Conservation (phyloP, 92 coral and sea anemone genomes). For the Pocillopora grandis region DNA sequence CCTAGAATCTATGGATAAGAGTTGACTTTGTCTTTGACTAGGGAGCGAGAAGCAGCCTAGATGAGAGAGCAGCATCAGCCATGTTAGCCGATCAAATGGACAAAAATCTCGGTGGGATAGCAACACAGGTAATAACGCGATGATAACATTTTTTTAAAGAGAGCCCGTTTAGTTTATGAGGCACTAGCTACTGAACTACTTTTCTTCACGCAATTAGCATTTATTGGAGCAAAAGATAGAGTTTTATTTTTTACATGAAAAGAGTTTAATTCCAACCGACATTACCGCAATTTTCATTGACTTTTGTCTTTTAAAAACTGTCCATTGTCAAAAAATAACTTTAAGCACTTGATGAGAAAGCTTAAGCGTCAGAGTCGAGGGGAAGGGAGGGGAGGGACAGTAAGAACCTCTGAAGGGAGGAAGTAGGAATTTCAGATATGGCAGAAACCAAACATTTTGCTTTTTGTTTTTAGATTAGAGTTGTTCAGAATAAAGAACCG, state of each 20-base stretch:
- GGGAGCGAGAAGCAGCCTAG: conserved; percentile 83
- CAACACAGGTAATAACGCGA: conserved; percentile 67
- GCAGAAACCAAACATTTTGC: background rate
- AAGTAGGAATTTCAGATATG: background rate
- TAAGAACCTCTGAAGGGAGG: too few relatives aligned
- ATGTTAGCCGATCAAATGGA: conserved; percentile 88
- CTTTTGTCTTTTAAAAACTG: too few relatives aligned
- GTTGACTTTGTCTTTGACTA: conserved; percentile 3
- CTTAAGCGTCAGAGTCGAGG: too few relatives aligned
- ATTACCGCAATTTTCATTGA: too few relatives aligned
- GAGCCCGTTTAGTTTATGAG: too few relatives aligned
- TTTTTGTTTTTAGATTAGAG: conserved; percentile 60
- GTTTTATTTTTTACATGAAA: too few relatives aligned
- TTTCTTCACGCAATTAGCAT: background rate
- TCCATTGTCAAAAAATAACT: too few relatives aligned
- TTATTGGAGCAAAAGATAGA: too few relatives aligned
- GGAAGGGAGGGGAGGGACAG: too few relatives aligned
- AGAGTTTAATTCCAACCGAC: too few relatives aligned
- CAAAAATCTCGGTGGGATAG: conserved; percentile 84
- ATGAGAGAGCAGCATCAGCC: conserved; percentile 86
- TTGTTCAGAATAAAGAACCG: conserved; percentile 90
- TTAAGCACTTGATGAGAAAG: too few relatives aligned
- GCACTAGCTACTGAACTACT: background rate
- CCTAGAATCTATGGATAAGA: too few relatives aligned
- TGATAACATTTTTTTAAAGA: background rate